Conservation (phyloP, 2,888 invertebrate genomes). For the Lamproptera curius region DNA sequence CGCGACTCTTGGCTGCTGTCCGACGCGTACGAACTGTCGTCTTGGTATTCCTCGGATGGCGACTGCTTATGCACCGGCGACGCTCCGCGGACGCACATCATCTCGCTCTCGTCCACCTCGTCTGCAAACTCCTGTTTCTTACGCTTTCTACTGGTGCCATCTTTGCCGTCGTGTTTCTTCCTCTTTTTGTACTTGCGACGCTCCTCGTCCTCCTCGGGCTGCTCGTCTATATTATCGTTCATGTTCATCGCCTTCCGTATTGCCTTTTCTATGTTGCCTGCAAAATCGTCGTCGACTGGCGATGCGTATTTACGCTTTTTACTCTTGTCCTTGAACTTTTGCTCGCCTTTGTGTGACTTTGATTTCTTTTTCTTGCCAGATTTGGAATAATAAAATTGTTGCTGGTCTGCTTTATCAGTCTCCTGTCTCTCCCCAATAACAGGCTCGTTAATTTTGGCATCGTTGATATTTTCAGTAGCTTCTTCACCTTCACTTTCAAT, state of each 20-base stretch:
- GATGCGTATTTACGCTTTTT: slow-evolving; percentile 65
- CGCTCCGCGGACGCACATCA: slow-evolving; percentile 88
- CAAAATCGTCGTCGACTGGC: slow-evolving; percentile 84
- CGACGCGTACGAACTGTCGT: slow-evolving; percentile 72
- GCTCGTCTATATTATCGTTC: slow-evolving; percentile 71
- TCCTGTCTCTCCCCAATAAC: slow-evolving; percentile 27
- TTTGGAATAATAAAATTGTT: slow-evolving; percentile 56
- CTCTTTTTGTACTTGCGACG: slow-evolving; percentile 76
- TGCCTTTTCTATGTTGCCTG: slow-evolving; percentile 87
- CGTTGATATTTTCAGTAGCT: slow-evolving; percentile 38
- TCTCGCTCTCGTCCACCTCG: slow-evolving; percentile 86
- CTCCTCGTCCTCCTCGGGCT: slow-evolving; percentile 69
- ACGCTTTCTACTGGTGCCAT: slow-evolving; percentile 77
- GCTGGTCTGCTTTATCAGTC: slow-evolving; percentile 40
- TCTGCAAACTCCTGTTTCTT: slow-evolving; percentile 75
- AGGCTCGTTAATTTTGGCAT: slow-evolving; percentile 42
- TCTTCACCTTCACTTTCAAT: slow-evolving; percentile 82
- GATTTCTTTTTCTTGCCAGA: slow-evolving; percentile 75
- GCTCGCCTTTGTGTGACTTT: slow-evolving; percentile 67
- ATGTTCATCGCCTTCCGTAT: slow-evolving; percentile 86
- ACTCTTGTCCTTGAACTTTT: slow-evolving; percentile 70
- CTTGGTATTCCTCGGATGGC: slow-evolving; percentile 53
- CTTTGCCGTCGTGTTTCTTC: slow-evolving; percentile 78
- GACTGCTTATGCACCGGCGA: slow-evolving; percentile 77
- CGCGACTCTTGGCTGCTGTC: slow-evolving; percentile 77